Evolutionary conservation across 2,797 vertebrate genomes (phyloP), one percentile per base, ranked within the genome.

Genomic region (Poecilia velifera): DNA sequence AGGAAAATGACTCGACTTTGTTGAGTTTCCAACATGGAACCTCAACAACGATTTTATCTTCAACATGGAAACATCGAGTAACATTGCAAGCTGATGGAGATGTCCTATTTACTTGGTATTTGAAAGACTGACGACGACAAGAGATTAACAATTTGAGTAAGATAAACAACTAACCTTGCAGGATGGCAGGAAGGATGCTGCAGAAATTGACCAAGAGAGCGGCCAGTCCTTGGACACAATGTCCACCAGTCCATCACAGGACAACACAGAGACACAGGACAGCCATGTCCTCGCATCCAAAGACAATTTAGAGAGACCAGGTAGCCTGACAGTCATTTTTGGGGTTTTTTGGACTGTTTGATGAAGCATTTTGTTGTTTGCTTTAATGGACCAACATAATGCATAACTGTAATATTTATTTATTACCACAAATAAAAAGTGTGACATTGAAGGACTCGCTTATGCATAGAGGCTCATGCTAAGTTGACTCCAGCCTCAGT

Each of bases 1-100:
- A 51, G n/a, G 20, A 74, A 81, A 77, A 59, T 41, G 2, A 72
- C 41, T 6, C 6, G 13, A 25, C 74, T 43, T 45, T n/a, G 62
- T 43, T 51, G 43, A n/a, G 45, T 53, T 82, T 85, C 64, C 64
- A 71, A 36, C 71, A 25, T 13, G 18, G 39, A 76, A n/a, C 22
- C 14, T 57, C 36, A 34, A 39, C 34, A 9, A 53, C 1, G 10
- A 39, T 73, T 79, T 76, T 46, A 53, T 70, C 13, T 72, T 70
- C 31, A 74, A 66, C 46, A 20, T 57, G 45, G 28, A 73, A 68
- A 53, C 13, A 39, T 34, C 34, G 8, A 57, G 74, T 80, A 22
- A 51, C 78, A 14, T 72, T 57, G 18, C 28, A 39, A 36, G 0
- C 7, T 46, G 70, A 14, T 79, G 76, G 64, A 28, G 47, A 28